Base-by-base conservation (phyloP, 30 jellyfish, hydroid and myxozoan species). In the Aurelia sp. region DNA sequence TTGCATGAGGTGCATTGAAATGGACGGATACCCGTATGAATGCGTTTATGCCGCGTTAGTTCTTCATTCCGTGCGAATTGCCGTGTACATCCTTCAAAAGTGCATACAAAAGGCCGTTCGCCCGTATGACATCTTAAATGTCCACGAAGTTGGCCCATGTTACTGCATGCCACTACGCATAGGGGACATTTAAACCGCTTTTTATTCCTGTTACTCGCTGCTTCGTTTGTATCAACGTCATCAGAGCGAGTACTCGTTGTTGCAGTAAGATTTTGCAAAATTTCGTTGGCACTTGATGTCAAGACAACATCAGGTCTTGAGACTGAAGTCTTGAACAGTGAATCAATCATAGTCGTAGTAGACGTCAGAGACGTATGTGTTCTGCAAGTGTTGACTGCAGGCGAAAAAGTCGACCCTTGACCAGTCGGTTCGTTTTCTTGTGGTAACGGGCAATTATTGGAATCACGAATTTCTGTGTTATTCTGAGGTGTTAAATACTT, bases 1-100 rank as follows among this genome's bases (percentile, higher is more conserved):
- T 71, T 51, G 55, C 96, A 87, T 12, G 60, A 12, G 11, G 27
- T 44, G 68, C 96, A 87, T 13, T n/a, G 17, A 64, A 69, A 87
- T 21, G 96, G 96, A 10, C 96, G 91, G 18, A 74, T 71, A n/a
- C 96, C 96, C 5, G 96, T 62, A 66, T 87, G 96, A 17, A 87
- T 87, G 22, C 96, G 65, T 59, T 87, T 87, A 66, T 87, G 96
- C 18, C 96, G 91, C 22, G 96, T 87, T 30, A 87, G 81, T 31
- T 87, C 96, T 41, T 87, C 96, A 71, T 87, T 87, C 22, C 96
- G 79, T 52, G 96, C 89, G 53, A 87, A 87, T 22, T 87, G 73
- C 5, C 88, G 62, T 64, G 74, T 18, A 41, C 96, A 87, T 44
- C 88, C 96, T 13, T 55, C 53, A 52, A 70, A 58, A 64, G 37